Conservation (phyloP, 2,888 invertebrate species). For the Apotomis betuletana region DNA sequence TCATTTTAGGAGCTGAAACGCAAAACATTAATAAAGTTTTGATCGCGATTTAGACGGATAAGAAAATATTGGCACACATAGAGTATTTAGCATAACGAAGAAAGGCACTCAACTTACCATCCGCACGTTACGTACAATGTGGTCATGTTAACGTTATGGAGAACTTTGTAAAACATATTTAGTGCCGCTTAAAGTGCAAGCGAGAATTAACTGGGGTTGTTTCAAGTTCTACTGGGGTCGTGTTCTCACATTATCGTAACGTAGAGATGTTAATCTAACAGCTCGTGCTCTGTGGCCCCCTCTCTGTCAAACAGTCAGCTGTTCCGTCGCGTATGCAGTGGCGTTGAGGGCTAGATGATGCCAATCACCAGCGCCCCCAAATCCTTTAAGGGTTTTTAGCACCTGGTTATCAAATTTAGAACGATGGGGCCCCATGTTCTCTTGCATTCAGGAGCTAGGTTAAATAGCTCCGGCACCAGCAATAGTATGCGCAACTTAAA, state of each 20-base stretch:
- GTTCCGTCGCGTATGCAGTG: slow-evolving; percentile 43
- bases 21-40: slow-evolving; percentile 43
- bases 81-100: slow-evolving; percentile 65
- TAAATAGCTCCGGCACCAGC: too few species aligned
- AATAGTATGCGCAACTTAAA: slow-evolving; percentile 18
- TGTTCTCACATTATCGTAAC: slow-evolving; percentile 47
- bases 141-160: slow-evolving; percentile 9
- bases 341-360: too few species aligned
- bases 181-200: slow-evolving; percentile 14
- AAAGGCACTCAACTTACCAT: slow-evolving; percentile 54
- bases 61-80: slow-evolving; percentile 70
- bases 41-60: slow-evolving; percentile 53
- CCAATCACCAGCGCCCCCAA: too few species aligned
- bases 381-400: too few species aligned
- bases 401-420: too few species aligned
- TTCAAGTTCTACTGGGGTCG: slow-evolving; percentile 17
- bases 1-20: slow-evolving; percentile 7
- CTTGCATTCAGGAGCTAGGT: too few species aligned
- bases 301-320: slow-evolving; percentile 67
- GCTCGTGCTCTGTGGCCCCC: slow-evolving; percentile 64
- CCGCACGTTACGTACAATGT: slow-evolving; percentile 45
- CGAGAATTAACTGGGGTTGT: slow-evolving; percentile 1
- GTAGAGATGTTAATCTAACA: slow-evolving; percentile 49
- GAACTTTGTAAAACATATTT: slow-evolving; percentile 8
- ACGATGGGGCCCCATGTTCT: too few species aligned